A percentile compares a stretch with the other conserved stretches of the same genome.
Conservation (phyloP, 2,888 invertebrate species). For the Drosophila parthenogenetica region DNA sequence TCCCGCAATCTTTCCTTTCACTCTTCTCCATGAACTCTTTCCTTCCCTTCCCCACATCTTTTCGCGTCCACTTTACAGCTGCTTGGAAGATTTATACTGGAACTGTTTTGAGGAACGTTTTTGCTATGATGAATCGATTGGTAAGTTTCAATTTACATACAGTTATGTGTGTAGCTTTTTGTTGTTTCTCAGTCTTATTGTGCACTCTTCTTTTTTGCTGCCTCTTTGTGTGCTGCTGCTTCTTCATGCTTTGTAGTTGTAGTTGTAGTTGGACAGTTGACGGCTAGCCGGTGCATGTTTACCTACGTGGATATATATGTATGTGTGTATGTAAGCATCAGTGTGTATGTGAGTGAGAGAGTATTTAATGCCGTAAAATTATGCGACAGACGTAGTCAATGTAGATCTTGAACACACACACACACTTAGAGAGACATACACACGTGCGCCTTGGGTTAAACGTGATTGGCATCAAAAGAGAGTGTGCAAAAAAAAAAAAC, state of each 20-base stretch:
- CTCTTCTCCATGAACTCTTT: not conserved
- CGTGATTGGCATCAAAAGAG: constrained; percentile 65
- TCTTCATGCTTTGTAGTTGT: constrained; percentile 1
- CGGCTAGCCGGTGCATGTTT: constrained; percentile 50
- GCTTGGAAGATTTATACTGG: constrained; percentile 90
- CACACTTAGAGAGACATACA: constrained; percentile 34
- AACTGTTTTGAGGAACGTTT: constrained; percentile 90
- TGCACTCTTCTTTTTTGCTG: constrained; percentile 17
- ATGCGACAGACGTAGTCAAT: constrained; percentile 47
- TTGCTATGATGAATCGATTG: constrained; percentile 91
- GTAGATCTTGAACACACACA: constrained; percentile 64
- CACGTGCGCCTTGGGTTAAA: constrained; percentile 46
- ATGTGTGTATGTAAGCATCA: not conserved
- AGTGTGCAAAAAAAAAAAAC: constrained; percentile 28
- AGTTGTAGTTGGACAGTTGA: constrained; percentile 44
- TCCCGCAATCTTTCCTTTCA: constrained; percentile 27
- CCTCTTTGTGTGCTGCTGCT: not conserved
- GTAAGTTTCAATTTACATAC: constrained; percentile 72
- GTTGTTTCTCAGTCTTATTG: constrained; percentile 1
- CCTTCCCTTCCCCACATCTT: not conserved
- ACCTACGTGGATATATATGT: constrained; percentile 43
- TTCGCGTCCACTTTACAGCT: constrained; percentile 84
- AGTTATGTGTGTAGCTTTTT: constrained; percentile 20
- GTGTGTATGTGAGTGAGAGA: constrained; percentile 4
- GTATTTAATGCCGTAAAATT: constrained; percentile 39